These are phyloP conservation scores for Macaria notata DNA, from an alignment of 2,888 invertebrate genomes.

Conservation along the genomic window DNA sequence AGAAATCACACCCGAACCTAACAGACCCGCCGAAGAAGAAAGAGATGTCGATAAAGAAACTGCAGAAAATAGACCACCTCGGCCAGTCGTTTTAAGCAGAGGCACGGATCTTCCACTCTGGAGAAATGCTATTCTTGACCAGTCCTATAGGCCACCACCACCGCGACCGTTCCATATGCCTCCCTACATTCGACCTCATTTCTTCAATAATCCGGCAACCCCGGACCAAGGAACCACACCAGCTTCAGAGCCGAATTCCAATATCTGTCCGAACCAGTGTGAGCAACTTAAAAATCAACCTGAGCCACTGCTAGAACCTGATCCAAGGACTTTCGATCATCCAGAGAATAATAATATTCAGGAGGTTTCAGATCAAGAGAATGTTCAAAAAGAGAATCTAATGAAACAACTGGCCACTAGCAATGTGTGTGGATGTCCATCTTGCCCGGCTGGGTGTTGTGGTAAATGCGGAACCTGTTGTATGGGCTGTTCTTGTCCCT, in stretches of 20 bases:
- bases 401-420: background rate
- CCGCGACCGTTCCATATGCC: background rate
- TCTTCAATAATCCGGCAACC: background rate
- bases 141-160: too few relatives aligned
- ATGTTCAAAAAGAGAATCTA: background rate
- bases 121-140: too few relatives aligned
- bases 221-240: background rate
- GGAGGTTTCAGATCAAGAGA: background rate
- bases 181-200: background rate
- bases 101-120: too few relatives aligned
- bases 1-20: background rate
- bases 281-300: too few relatives aligned
- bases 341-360: background rate
- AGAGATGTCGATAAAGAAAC: background rate
- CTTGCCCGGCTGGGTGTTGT: background rate
- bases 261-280: too few relatives aligned
- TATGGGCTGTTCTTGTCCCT: constrained; percentile 41
- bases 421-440: background rate
- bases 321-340: too few relatives aligned
- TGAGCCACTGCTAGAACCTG: too few relatives aligned
- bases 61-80: too few relatives aligned
- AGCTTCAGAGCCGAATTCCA: too few relatives aligned
- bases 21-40: background rate
- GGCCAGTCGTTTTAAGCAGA: too few relatives aligned
- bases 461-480: constrained; percentile 22